Evolutionary conservation across 2,888 invertebrate genomes (phyloP), one percentile per base, ranked within the genome.

Genomic region (Drosophila mettleri): DNA sequence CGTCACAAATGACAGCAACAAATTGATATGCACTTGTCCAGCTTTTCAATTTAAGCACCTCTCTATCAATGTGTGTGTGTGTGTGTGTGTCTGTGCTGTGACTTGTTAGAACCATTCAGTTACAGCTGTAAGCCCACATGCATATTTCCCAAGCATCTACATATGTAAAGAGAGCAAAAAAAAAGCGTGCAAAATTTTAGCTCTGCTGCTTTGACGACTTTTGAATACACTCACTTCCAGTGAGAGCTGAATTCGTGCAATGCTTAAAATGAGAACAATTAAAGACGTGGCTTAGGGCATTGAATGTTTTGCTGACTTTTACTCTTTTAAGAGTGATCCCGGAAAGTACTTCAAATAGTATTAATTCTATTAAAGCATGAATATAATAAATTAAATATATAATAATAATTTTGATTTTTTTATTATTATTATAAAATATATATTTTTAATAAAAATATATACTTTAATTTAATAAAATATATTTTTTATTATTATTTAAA

Each of bases 1-100:
- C 59, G 52, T 58, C 57, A 45, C 78, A 73, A 75, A 73, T 84
- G 78, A 66, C 78, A 70, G 69, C 54, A 66, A 64, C 69, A 73
- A 78, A 78, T 80, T 75, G 65, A 83, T 84, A 80, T 80, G 72
- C 78, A 64, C 75, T 73, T 76, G 48, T 69, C 49, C 55, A 65
- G 46, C 63, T 60, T 54, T 53, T 46, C 58, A 38, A 34, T 2
- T 14, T 39, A 9, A 22, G 31, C 39, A 31, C 24, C 48, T 9
- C 14, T 14, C 31, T 48, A 4, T 29, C 9, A 7, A 10, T 31
- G n/a, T 5, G 33, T 14, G 7, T 38, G 27, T 33, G 58, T 16
- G 33, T 38, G 41, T 20, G 33, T 16, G 45, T 18, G 57, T 12
- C 57, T 63, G 48, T 61, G 55, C 45, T 54, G 61, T 62, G 61